Evolutionary conservation across 2,888 invertebrate species (phyloP), one percentile per base, ranked within the genome.

Genomic region (Acanthacorydalis orientalis): DNA sequence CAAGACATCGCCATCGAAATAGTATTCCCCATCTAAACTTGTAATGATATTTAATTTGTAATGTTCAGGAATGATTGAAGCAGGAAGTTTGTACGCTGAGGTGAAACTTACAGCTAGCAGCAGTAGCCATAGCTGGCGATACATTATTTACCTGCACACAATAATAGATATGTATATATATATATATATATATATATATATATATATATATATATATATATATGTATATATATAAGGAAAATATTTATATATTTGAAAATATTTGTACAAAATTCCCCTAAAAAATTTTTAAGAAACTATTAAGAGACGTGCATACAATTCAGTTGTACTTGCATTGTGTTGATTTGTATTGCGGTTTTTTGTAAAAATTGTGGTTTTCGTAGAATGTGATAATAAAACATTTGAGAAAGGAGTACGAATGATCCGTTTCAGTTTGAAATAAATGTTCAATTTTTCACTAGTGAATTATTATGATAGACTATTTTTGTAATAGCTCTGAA

Each of bases 1-100:
- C 55, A 69, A 67, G 7, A 74, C 77, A 46, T 71, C 65, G 7
- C 77, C 78, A 44, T 63, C 68, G 60, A 70, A 77, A 53, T 68
- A 68, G 60, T 73, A 78, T 58, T 72, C 71, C 44, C 68, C 67
- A 37, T 64, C 66, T 44, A 70, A 57, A 51, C 67, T 58, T 1
- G 68, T 65, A 16, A 65, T 53, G 10, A 71, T 64, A 53, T 67
- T 60, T 23, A 69, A 49, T 48, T 57, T 60, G 56, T 69, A 72
- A 51, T 63, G 61, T 49, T 60, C 59, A 1, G 70, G 70, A 23
- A 61, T 51, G 14, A 71, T 56, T 50, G 57, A 55, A 23, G 55
- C 57, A 1, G 68, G 69, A 16, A 70, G 57, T 40, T 68, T 38
- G 35, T 46, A 46, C 33, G 33, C 23, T 43, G 11, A 1, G 8